Evolutionary conservation across 2,113 vertebrate species (phyloP), one percentile per base, ranked within the genome.

Genomic region (Lampris incognitus): DNA sequence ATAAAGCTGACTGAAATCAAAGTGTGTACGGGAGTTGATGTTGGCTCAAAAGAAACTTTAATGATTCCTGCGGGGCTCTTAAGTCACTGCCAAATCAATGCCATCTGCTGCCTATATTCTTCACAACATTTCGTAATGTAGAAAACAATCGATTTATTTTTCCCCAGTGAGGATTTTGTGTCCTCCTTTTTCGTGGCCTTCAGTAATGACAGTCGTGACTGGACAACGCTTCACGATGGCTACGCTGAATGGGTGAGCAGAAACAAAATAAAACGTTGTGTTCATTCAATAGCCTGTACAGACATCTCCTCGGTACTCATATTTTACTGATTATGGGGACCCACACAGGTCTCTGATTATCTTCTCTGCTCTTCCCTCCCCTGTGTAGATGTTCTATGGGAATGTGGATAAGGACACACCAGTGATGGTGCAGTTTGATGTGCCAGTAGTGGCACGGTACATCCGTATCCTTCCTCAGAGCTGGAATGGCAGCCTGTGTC

Each of bases 401-500:
- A 99, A 99, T 0, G 96, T 96, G 85, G 98, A 99, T 70, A 97
- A 94, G 84, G 95, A 97, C 91, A 98, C 97, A 0, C 98, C 98
- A 0, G 97, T 98, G 78, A 88, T 98, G 94, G 96, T 88, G 0
- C 95, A 96, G 92, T 96, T 99, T 44, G 79, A 94, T 0, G 88
- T 94, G 37, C 95, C 97, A 0, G 66, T 96, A 71, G 96, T 96
- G 62, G 96, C 97, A 0, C 96, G 98, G 0, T 99, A 97, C 88
- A 95, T 99, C 85, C 96, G 97, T 1, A 82, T 99, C 79, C 95
- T 96, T 70, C 98, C 98, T 0, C 96, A 96, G 87, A 97, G 94
- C 54, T 99, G 98, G 98, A 99, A 99, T 0, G 98, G 97, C 41
- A 98, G 96, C 78, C 90, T 97, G 69, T 99, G 98, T 85, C 92